Base-by-base conservation (phyloP, 2,797 vertebrate genomes). In the Catharus ustulatus region DNA sequence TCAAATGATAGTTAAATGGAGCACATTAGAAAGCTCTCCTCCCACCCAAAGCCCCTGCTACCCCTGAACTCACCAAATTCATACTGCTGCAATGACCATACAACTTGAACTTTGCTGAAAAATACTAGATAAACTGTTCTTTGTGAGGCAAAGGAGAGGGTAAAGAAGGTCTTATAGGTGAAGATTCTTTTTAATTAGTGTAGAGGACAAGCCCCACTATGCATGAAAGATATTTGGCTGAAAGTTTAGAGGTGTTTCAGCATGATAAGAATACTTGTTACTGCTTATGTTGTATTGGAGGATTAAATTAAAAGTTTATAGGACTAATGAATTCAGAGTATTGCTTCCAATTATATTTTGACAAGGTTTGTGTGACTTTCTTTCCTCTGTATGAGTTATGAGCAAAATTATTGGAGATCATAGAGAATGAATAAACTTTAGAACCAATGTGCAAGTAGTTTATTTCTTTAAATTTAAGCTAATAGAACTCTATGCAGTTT, bases 381-480 rank as follows among this genome's bases (percentile, higher is more conserved):
- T 85, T 66, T 84, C 6, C 22, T 34, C 4, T 45, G 23, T 30
- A 36, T 74, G 54, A 86, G 30, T 80, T 94, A 80, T 6, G 17
- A 76, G 24, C 17, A 68, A 77, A 88, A 90, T 81, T 81, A 55
- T 12, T 54, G 4, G 36, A 81, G 43, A 86, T 94, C 36, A 77
- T 4, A 73, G 54, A 78, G 21, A 84, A 88, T 22, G 29, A 86
- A 48, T 94, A 42, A 78, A 84, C 55, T 81, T 84, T 19, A 69
- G 23, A 69, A 63, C 30, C 75, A 45, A 76, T 81, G 66, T 71
- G 68, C 21, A 51, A 38, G 19, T 75, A 86, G 29, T 52, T 87
- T 73, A 73, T 93, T 94, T 94, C 19, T 88, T 23, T 84, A 91
- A 79, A 86, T 83, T 51, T 84, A 43, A 90, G 57, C 29, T 79